These are phyloP conservation scores for Altica lythri DNA, from an alignment of 2,888 invertebrate species.

Conservation along the genomic window DNA sequence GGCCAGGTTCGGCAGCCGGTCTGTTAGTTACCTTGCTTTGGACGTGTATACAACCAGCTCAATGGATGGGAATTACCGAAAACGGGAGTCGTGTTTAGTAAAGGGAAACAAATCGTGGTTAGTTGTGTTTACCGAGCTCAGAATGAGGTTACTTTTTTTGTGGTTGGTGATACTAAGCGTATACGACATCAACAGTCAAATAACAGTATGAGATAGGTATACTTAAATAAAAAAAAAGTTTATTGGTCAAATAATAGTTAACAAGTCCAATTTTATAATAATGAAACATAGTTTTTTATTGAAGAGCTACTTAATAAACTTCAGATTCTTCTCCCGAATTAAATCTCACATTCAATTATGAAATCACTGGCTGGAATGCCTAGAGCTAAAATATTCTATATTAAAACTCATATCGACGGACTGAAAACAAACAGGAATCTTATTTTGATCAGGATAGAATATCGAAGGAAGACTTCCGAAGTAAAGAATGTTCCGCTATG, in stretches of 20 bases:
- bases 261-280: no score
- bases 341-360: constrained; percentile 9
- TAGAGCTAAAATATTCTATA: constrained; percentile 15
- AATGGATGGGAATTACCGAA: no score
- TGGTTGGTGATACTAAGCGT: no score
- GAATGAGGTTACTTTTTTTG: no score
- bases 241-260: no score
- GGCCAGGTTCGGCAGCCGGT: background rate
- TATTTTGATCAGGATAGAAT: constrained; percentile 15
- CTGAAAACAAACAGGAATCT: constrained; percentile 21
- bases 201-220: no score
- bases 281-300: no score
- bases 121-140: no score
- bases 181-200: no score
- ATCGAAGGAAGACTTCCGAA: constrained; percentile 9
- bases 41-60: background rate
- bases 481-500: constrained; percentile 15
- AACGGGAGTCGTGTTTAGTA: background rate
- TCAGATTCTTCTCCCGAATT: background rate
- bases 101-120: background rate
- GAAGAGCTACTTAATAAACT: no score
- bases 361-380: constrained; percentile 7
- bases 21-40: background rate
- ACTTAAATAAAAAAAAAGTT: no score
- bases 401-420: constrained; percentile 13